Conservation (phyloP, 53 echinoderm and acorn worm genomes). For the Antedon mediterranea region DNA sequence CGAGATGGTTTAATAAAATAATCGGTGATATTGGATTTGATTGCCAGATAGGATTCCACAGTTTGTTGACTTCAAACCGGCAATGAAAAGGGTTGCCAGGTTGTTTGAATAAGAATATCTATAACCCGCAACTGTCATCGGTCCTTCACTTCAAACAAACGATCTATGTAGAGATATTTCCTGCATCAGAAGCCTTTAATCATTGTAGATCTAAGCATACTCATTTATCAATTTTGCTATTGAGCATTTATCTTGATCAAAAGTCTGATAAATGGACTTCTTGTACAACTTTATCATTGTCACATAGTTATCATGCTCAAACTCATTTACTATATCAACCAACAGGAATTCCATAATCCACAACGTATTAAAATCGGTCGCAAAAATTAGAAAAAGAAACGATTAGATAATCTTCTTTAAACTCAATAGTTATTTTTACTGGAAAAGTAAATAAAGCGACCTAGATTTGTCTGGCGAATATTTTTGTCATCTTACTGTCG, state of each 20-base stretch:
- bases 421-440: constrained; percentile 1
- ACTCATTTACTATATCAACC: background rate
- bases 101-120: background rate
- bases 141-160: background rate
- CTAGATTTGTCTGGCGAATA: background rate
- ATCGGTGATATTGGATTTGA: background rate
- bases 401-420: background rate
- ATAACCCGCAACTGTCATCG: background rate
- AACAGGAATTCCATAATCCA: background rate
- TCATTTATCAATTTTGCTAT: background rate
- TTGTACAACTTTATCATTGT: background rate
- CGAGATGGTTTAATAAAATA: background rate
- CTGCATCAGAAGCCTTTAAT: background rate
- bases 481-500: background rate
- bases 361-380: background rate
- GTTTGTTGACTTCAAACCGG: background rate
- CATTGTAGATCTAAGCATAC: background rate
- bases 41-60: background rate
- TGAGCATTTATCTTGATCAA: background rate
- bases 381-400: constrained; percentile 1
- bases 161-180: background rate
- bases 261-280: background rate
- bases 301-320: background rate
- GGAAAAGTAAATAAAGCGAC: background rate
- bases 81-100: background rate